phyloP scores from a whole-genome alignment of 2,888 invertebrate species.

The Pachliopta kotzebuea region DNA sequence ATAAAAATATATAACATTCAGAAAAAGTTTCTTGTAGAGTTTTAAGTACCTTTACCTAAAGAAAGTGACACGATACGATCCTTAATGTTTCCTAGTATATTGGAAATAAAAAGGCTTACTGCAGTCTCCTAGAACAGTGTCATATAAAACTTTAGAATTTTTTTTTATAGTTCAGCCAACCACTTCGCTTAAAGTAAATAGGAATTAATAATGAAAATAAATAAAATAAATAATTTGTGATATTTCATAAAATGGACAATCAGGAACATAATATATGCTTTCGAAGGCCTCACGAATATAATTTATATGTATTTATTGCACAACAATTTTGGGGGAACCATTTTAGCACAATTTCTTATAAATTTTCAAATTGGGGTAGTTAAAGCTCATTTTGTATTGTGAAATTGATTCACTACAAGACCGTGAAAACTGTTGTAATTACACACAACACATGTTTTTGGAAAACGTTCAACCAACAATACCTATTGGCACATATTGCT shows the following conservation, averaged over 20 bases:
- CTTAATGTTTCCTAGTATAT: constrained; percentile 19
- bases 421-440: constrained; percentile 12
- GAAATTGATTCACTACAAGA: constrained; percentile 3
- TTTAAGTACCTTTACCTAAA: constrained; percentile 29
- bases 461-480: constrained; percentile 20
- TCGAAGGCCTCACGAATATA: constrained; percentile 20
- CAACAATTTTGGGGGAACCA: constrained; percentile 20
- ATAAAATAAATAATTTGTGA: constrained; percentile 28
- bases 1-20: constrained; percentile 30
- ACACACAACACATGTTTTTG: constrained; percentile 25
- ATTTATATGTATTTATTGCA: constrained; percentile 26
- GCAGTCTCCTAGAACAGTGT: constrained; percentile 28
- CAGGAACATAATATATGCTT: constrained; percentile 25
- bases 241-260: constrained; percentile 16
- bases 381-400: constrained; percentile 20
- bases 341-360: not conserved
- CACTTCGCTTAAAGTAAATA: constrained; percentile 16
- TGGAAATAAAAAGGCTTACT: constrained; percentile 26
- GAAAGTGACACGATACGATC: constrained; percentile 19
- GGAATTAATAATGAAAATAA: constrained; percentile 19
- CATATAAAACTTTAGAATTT: constrained; percentile 11
- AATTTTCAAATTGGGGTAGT: constrained; percentile 6
- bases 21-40: constrained; percentile 23
- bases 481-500: constrained; percentile 34
- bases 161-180: constrained; percentile 10